A percentile compares a stretch with the other conserved stretches of the same genome.
Evolutionary conservation across 1,140 invertebrate genomes (phyloP).

Genomic region (Scaptomyza montana): DNA sequence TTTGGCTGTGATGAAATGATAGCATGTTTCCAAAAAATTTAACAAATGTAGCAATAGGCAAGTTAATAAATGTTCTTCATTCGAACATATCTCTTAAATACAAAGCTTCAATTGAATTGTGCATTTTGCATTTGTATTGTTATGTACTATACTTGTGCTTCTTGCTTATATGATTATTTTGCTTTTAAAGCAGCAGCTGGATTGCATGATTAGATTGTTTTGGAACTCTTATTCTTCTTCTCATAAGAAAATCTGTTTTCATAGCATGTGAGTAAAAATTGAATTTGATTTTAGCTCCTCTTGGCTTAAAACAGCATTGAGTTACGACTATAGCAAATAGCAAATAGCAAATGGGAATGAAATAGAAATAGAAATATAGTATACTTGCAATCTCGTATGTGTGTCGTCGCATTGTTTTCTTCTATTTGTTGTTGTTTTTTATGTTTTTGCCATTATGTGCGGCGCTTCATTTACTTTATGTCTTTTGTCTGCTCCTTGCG

Average conservation of each 20-base stretch:
- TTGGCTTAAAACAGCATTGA: constrained; percentile 67
- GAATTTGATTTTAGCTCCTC: constrained; percentile 66
- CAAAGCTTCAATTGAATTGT: constrained; percentile 9
- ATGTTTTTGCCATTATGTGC: constrained; percentile 47
- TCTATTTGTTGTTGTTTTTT: constrained; percentile 3
- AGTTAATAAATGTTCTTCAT: not conserved
- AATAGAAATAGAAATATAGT: constrained; percentile 68
- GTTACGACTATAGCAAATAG: constrained; percentile 55
- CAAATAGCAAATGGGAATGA: constrained; percentile 55
- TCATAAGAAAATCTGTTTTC: constrained; percentile 53
- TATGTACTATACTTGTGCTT: constrained; percentile 1
- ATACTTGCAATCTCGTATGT: constrained; percentile 22
- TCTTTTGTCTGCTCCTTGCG: constrained; percentile 73
- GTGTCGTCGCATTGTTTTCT: constrained; percentile 14
- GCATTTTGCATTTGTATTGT: not conserved
- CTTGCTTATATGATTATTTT: constrained; percentile 27
- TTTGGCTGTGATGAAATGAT: not conserved
- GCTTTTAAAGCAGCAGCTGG: constrained; percentile 58
- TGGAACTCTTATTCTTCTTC: not conserved
- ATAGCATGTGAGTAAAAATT: constrained; percentile 57
- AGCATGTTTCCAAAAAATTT: not conserved
- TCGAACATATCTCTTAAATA: constrained; percentile 1
- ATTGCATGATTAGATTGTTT: constrained; percentile 16
- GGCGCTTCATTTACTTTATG: constrained; percentile 79
- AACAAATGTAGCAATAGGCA: not conserved